These are phyloP conservation scores for Babylonia areolata DNA, from an alignment of 1,140 invertebrate species.

Conservation along the genomic window DNA sequence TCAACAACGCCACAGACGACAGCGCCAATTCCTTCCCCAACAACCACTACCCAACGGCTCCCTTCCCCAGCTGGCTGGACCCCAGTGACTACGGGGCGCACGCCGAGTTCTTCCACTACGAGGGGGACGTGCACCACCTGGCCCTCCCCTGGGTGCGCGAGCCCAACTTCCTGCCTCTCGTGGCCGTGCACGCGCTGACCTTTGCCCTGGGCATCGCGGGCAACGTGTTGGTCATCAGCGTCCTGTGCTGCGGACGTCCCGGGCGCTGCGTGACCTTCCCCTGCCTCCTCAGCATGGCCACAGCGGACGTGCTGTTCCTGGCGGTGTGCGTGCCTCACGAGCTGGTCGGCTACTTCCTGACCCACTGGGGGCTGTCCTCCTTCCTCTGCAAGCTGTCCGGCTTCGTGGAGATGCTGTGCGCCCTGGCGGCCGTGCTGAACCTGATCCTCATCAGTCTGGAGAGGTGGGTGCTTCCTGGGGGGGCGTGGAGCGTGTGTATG, in stretches of 20 bases:
- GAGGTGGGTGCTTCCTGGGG: slow-evolving; percentile 59
- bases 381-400: slow-evolving; percentile 77
- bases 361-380: slow-evolving; percentile 85
- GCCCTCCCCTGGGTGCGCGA: slow-evolving; percentile 64
- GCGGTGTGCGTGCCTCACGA: slow-evolving; percentile 92
- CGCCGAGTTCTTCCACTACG: slow-evolving; percentile 51
- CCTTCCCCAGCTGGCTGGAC: neutral
- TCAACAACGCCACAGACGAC: neutral
- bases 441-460: slow-evolving; percentile 74
- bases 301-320: slow-evolving; percentile 93
- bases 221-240: slow-evolving; percentile 90
- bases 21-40: slow-evolving; percentile 14
- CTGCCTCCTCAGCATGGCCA: slow-evolving; percentile 93
- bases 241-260: slow-evolving; percentile 88
- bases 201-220: slow-evolving; percentile 88
- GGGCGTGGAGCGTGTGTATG: neutral
- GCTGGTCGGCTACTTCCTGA: slow-evolving; percentile 91
- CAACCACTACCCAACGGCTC: slow-evolving; percentile 1
- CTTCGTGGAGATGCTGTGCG: slow-evolving; percentile 72
- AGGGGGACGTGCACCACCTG: slow-evolving; percentile 61
- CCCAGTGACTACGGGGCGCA: neutral
- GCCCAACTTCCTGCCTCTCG: slow-evolving; percentile 66
- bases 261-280: slow-evolving; percentile 94
- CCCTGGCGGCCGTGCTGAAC: slow-evolving; percentile 73
- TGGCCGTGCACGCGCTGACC: slow-evolving; percentile 82